Percentiles rank a stretch among this genome's conserved stretches.
phyloP scores from a whole-genome alignment of 2,797 vertebrate species.

The Basileuterus tristriatus region DNA sequence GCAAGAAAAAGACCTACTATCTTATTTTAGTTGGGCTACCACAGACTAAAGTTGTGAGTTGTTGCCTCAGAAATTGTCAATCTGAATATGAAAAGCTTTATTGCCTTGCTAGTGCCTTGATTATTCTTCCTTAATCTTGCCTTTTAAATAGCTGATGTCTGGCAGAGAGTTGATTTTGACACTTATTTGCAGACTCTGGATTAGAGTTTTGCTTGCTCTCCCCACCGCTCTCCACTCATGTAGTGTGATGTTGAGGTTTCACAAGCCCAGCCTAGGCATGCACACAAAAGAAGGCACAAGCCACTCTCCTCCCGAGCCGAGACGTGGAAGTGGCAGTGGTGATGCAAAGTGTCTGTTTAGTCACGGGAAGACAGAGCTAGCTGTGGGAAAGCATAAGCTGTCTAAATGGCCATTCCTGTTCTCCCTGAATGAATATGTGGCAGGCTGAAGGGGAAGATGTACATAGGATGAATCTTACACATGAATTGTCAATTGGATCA shows the following conservation, averaged over 20 bases:
- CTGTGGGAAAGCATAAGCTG: conserved; percentile 13
- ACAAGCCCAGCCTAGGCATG: neutral
- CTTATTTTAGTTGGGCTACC: neutral
- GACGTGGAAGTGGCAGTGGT: neutral
- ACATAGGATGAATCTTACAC: conserved; percentile 39
- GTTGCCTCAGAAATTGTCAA: neutral
- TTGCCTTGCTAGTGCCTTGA: neutral
- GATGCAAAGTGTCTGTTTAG: neutral
- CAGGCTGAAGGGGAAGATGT: conserved; percentile 24
- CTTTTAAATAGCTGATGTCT: neutral
- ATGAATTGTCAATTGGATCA: conserved; percentile 66
- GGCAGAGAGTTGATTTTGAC: neutral
- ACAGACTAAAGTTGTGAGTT: neutral
- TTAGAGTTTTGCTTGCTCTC: neutral
- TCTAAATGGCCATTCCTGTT: neutral
- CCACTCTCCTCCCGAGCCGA: neutral
- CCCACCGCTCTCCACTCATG: neutral
- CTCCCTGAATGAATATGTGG: conserved; percentile 24
- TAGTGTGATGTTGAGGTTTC: neutral
- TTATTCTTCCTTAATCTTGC: neutral
- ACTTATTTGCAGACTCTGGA: neutral
- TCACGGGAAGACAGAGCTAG: neutral
- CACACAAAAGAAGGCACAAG: neutral
- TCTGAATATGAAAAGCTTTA: neutral
- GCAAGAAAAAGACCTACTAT: neutral